Base-by-base conservation (phyloP, 2,113 vertebrate genomes). In the Poeciliopsis turrubarensis region DNA sequence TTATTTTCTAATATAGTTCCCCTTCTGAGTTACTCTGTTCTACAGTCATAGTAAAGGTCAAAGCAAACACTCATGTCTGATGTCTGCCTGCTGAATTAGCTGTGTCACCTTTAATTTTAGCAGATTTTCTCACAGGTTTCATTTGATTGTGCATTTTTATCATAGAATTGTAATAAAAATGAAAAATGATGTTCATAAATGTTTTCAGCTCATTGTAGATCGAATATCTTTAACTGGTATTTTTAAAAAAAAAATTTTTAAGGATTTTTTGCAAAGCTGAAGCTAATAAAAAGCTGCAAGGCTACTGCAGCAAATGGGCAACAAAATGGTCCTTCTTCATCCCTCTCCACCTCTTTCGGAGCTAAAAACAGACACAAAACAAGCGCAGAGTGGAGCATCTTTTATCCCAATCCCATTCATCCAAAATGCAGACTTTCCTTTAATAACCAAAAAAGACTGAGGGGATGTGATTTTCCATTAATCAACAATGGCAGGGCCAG, bases 1-100 rank as follows among this genome's bases (percentile, higher is more conserved):
- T 97, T 97, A 96, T 96, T 97, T 95, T 96, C 92, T 95, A 96
- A 96, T 94, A 94, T 92, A 95, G 94, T 95, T 96, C 94, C 92
- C 92, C 95, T 94, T 95, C 94, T 94, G 95, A 94, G 89, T 94
- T 92, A 92, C 92, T 94, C 94, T 95, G 93, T 94, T 95, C 95
- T 96, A 87, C 91, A 93, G 92, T 93, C 87, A 92, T 90, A 94
- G 94, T 93, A 97, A 99, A 98, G 97, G 96, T 98, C 96, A 97
- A 93, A 94, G 94, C 93, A 88, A 91, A 87, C 83, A 72, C 70
- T 89, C 92, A 88, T 94, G 94, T 94, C 92, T 94, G 93, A 93
- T 91, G 90, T 87, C 87, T 86, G 83, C 80, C 89, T 88, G 81
- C 87, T 88, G 86, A 92, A 92, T 93, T 88, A 89, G 83, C 90